Conservation (phyloP, 1,140 invertebrate genomes). For the Laodelphax striatellus region DNA sequence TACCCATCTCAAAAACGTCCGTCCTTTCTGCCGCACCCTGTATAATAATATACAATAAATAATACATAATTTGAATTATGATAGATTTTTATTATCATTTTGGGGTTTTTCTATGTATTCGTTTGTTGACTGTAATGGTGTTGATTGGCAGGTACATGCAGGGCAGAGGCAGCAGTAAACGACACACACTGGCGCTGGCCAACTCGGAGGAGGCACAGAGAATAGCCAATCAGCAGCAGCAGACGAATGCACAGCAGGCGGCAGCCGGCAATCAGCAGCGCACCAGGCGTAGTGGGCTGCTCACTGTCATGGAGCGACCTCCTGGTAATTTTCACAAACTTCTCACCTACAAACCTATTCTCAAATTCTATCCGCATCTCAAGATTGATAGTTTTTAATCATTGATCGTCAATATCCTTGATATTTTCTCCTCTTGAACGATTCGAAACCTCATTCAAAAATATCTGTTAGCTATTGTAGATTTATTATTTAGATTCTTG, state of each 20-base stretch:
- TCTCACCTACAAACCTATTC: background rate
- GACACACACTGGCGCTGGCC: constrained; percentile 49
- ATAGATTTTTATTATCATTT: too few relatives aligned
- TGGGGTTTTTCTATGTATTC: too few relatives aligned
- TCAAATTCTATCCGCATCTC: background rate
- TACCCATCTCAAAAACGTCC: too few relatives aligned
- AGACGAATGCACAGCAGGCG: constrained; percentile 30
- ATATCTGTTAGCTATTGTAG: too few relatives aligned
- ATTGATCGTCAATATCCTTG: too few relatives aligned
- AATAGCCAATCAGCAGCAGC: constrained; percentile 31
- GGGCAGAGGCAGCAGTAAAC: constrained; percentile 50
- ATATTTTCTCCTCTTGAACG: too few relatives aligned
- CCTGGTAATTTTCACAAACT: constrained; percentile 48
- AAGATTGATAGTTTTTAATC: background rate
- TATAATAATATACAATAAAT: too few relatives aligned
- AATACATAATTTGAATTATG: too few relatives aligned
- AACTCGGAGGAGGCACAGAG: constrained; percentile 42
- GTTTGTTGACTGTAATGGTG: too few relatives aligned
- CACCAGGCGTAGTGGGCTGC: constrained; percentile 61
- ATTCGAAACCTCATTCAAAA: too few relatives aligned
- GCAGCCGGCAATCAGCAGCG: constrained; percentile 30
- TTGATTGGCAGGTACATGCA: constrained; percentile 51
- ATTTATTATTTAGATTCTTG: too few relatives aligned
- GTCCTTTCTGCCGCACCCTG: too few relatives aligned
- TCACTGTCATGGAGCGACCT: constrained; percentile 73